phyloP scores from a whole-genome alignment of 2,113 vertebrate species.

The Trogon surrucura region DNA sequence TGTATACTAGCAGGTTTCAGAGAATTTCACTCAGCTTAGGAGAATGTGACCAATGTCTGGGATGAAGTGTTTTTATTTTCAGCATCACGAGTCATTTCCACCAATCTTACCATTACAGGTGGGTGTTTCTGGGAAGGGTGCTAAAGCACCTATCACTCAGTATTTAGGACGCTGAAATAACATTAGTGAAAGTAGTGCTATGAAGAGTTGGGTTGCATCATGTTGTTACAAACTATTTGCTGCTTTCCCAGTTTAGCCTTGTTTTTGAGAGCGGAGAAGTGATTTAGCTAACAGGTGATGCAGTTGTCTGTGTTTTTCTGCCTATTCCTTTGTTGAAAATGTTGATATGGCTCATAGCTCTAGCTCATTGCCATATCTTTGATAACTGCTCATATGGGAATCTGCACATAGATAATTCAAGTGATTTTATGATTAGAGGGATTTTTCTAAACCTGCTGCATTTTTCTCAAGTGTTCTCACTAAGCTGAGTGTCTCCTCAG shows the following conservation, averaged over 20 bases:
- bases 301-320: background rate
- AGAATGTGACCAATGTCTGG: conserved; percentile 45
- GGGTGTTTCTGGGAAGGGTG: conserved; percentile 60
- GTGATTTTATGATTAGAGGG: conserved; percentile 20
- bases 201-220: background rate
- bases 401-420: background rate
- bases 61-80: conserved; percentile 55
- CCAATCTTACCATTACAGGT: conserved; percentile 13
- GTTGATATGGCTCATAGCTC: background rate
- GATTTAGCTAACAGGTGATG: background rate
- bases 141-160: conserved; percentile 7
- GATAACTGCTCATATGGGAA: background rate
- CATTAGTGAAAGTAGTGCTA: background rate
- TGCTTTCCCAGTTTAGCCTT: background rate
- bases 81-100: conserved; percentile 41
- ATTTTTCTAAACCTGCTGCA: conserved; percentile 6
- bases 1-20: conserved; percentile 20
- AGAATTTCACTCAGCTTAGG: conserved; percentile 52
- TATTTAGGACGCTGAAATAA: background rate
- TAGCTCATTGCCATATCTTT: background rate
- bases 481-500: background rate
- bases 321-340: background rate
- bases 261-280: background rate
- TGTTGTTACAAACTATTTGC: background rate
- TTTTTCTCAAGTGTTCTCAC: background rate